Evolutionary conservation across 2,888 invertebrate genomes (phyloP).

Genomic region (Pteria penguin): DNA sequence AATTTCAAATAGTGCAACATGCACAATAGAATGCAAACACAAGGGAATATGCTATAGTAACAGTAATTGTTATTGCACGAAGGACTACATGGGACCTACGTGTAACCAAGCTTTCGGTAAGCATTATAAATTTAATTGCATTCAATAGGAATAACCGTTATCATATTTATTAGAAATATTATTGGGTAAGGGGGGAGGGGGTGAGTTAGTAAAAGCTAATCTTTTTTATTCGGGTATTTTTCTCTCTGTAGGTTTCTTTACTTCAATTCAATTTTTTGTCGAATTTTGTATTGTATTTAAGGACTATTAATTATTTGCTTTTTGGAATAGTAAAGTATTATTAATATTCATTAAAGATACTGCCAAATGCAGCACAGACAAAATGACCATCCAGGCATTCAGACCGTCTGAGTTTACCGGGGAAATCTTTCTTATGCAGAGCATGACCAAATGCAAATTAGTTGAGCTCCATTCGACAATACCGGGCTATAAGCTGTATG

Average conservation of each 20-base stretch:
- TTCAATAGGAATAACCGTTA: no score
- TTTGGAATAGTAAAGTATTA: no score
- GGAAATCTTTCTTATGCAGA: not conserved
- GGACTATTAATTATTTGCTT: no score
- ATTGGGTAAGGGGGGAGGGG: no score
- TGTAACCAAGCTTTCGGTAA: not conserved
- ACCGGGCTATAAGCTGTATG: constrained; percentile 10
- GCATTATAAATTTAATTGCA: not conserved
- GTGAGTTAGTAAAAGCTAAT: no score
- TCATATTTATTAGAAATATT: no score
- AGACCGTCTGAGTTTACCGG: not conserved
- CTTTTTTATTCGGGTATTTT: no score
- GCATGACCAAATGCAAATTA: not conserved
- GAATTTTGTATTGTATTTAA: no score
- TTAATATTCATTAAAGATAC: not conserved
- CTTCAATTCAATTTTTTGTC: no score
- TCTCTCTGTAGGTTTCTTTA: no score
- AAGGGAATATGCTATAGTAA: constrained; percentile 7
- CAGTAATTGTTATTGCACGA: constrained; percentile 14
- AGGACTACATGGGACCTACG: constrained; percentile 1
- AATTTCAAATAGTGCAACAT: no score
- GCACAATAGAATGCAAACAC: not conserved
- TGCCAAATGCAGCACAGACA: not conserved
- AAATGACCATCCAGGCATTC: not conserved
- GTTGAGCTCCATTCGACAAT: not conserved